Evolutionary conservation across 2,888 invertebrate species (phyloP), one percentile per base, ranked within the genome.

Genomic region (Elegia similella): DNA sequence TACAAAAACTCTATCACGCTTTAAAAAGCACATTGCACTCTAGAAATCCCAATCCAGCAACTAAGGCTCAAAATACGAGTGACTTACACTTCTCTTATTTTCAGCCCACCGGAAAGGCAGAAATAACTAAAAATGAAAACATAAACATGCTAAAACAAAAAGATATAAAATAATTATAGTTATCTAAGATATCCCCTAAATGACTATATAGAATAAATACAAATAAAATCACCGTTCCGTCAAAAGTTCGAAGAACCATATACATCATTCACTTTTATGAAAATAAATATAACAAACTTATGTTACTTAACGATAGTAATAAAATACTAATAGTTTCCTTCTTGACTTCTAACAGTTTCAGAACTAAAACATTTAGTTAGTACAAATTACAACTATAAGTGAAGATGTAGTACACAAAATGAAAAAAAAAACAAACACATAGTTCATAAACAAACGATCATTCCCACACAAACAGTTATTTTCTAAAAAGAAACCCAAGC

Each of bases 41-140:
- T 56, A 69, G 50, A 58, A 63, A 60, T 67, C 66, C 75, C 76
- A 77, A 82, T 72, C 69, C 78, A 82, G 82, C 84, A 84, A 79
- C 82, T 80, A 80, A 86, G 76, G 78, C 76, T 72, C 76, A 78
- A 76, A 79, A 73, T 69, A 72, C 75, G 73, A 72, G 68, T 69
- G 76, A 90, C 90, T 91, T 90, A 91, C 90, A 84, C 80, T 85
- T 73, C 61, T 63, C 73, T 84, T 84, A 83, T 76, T 86, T 80
- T 76, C 85, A 85, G 84, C 84, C 77, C 84, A 80, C 73, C 76
- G 80, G 75, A 75, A 79, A 82, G 85, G 77, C 75, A 77, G 86
- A 84, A 90, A 85, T 77, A 91, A 89, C 88, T 87, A 88, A 88
- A n/a, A 50, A 50, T 34, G 7, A 50, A 50, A 50, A 50, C 50